Evolutionary conservation across 2,888 invertebrate species (phyloP).

Genomic region (Hoplodrina blanda): DNA sequence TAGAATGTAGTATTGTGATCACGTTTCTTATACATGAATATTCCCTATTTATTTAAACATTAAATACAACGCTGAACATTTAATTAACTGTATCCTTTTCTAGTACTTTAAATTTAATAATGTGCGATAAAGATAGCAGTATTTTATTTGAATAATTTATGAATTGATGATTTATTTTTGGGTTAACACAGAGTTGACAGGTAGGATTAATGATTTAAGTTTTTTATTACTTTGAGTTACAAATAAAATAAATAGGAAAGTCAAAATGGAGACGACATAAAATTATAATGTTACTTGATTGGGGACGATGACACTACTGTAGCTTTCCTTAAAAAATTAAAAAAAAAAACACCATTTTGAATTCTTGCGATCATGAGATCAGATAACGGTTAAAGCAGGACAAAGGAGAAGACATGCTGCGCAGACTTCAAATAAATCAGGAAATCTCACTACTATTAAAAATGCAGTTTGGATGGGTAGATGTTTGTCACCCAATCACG

Average conservation of each 20-base stretch:
- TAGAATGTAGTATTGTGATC: conserved; percentile 23
- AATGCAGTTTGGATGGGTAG: too few species aligned
- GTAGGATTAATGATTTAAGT: conserved; percentile 6
- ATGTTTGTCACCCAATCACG: too few species aligned
- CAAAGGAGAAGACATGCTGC: too few species aligned
- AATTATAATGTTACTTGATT: background rate
- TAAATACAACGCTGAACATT: conserved; percentile 27
- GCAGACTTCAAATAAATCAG: too few species aligned
- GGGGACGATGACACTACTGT: background rate
- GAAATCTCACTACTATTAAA: too few species aligned
- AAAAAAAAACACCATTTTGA: too few species aligned
- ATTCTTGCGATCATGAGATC: too few species aligned
- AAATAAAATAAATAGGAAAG: conserved; percentile 6
- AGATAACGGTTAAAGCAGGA: too few species aligned
- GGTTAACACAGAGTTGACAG: conserved; percentile 10
- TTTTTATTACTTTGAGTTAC: conserved; percentile 8
- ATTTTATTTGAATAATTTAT: conserved; percentile 42
- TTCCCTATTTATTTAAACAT: conserved; percentile 38
- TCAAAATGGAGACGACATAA: background rate
- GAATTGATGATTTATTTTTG: conserved; percentile 22
- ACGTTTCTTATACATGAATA: conserved; percentile 51
- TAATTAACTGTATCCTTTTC: conserved; percentile 16
- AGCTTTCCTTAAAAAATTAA: background rate
- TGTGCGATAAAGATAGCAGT: conserved; percentile 19
- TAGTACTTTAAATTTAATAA: background rate